Percentiles rank a stretch among this genome's conserved stretches.
Evolutionary conservation across 30 jellyfish, hydroid and myxozoan genomes (phyloP).

Genomic region (Clytia hemisphaerica): DNA sequence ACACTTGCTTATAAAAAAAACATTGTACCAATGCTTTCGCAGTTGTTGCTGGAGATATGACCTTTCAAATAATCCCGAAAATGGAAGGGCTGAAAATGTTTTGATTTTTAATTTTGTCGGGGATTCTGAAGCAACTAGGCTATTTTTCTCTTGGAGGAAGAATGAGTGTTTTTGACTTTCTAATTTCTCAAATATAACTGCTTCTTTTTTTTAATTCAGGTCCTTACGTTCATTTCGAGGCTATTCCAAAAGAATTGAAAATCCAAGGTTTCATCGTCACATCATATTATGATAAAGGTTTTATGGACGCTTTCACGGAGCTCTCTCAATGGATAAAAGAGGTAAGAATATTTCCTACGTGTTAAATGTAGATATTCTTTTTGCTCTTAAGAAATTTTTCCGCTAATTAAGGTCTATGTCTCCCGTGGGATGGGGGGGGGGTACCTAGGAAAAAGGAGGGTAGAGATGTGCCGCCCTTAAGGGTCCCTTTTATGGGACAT

Average conservation of each 20-base stretch:
- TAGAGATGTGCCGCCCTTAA: too few species aligned
- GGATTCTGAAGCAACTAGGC: not conserved
- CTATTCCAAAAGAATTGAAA: slow-evolving; percentile 66
- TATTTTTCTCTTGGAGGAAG: not conserved
- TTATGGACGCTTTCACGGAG: slow-evolving; percentile 42
- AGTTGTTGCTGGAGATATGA: too few species aligned
- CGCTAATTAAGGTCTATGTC: too few species aligned
- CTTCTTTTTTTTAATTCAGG: too few species aligned
- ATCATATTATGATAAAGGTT: slow-evolving; percentile 33
- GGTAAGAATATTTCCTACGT: slow-evolving; percentile 32
- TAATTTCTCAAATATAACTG: not conserved
- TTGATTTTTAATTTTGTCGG: not conserved
- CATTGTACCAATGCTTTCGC: too few species aligned
- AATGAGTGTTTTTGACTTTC: not conserved
- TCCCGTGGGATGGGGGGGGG: too few species aligned
- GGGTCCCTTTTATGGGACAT: too few species aligned
- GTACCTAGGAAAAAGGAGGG: too few species aligned
- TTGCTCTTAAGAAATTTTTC: too few species aligned
- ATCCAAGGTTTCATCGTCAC: slow-evolving; percentile 79
- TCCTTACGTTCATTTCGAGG: slow-evolving; percentile 54
- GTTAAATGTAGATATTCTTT: too few species aligned
- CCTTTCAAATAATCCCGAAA: too few species aligned
- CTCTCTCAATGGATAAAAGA: slow-evolving; percentile 66
- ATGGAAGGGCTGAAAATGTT: not conserved
- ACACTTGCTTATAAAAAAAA: too few species aligned